Evolutionary conservation across 2,113 vertebrate species (phyloP).

Genomic region (Hemiscyllium ocellatum): DNA sequence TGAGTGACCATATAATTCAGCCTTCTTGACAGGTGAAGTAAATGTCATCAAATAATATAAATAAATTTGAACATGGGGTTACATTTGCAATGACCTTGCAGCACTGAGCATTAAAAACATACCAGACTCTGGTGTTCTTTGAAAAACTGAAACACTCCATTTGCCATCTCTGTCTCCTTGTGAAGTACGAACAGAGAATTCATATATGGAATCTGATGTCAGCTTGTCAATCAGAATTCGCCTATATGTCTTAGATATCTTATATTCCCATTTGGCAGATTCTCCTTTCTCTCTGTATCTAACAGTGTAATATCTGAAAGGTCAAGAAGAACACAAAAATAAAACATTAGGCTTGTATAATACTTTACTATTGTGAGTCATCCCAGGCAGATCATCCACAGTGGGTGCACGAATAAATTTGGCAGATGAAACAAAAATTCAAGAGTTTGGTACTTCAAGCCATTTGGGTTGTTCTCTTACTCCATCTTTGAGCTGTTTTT

Average conservation of each 20-base stretch:
- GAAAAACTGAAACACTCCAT: slow-evolving; percentile 87
- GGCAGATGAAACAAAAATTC: background rate
- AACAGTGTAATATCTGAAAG: slow-evolving; percentile 72
- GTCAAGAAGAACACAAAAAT: background rate
- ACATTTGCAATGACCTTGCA: background rate
- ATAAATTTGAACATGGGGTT: background rate
- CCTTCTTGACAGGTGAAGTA: background rate
- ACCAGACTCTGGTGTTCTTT: slow-evolving; percentile 93
- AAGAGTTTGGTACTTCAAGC: background rate
- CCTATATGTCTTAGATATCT: slow-evolving; percentile 62
- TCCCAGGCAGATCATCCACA: background rate
- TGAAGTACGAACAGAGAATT: slow-evolving; percentile 84
- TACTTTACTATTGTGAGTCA: background rate
- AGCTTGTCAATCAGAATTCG: slow-evolving; percentile 74
- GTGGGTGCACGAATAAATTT: background rate
- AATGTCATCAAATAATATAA: background rate
- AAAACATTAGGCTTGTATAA: background rate
- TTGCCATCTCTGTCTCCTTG: slow-evolving; percentile 73
- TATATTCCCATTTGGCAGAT: slow-evolving; percentile 88
- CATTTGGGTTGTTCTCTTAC: background rate
- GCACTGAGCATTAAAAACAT: slow-evolving; percentile 44
- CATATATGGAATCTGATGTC: slow-evolving; percentile 84
- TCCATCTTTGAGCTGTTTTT: background rate
- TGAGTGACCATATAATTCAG: background rate
- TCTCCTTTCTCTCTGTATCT: slow-evolving; percentile 92